Base-by-base conservation (phyloP, 1,140 invertebrate species). In the Lucilia cuprina region DNA sequence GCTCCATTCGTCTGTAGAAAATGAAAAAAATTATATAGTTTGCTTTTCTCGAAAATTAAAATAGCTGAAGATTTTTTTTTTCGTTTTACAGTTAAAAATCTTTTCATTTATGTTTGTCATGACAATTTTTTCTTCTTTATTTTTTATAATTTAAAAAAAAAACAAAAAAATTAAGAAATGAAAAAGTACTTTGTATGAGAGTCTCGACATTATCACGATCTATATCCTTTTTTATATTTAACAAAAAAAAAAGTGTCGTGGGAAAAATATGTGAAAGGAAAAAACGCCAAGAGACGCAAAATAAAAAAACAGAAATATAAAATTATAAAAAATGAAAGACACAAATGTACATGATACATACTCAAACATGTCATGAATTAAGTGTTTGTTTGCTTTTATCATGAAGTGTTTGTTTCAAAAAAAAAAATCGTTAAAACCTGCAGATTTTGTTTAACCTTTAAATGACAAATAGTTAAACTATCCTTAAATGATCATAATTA, bases 191-290 rank as follows among this genome's bases (percentile, higher is more conserved):
- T 8, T 41, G 41, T 41, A 41, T 41, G 41, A 70, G n/a, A 9
- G n/a, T 70, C 65, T 70, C 65, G 21, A 21, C 65, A 70, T 70
- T 25, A 70, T 70, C 19, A 70, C 19, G 65, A 70, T 70, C 55
- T 19, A 70, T 70, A 70, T 80, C 17, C 77, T 80, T 49, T 80
- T 19, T 12, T 50, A 41, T 78, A 17, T n/a, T 78, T 30, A 3
- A n/a, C n/a, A n/a, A 19, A n/a, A n/a, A 47, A 35, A 80, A 80
- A 80, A 80, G 77, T 80, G 77, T n/a, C 77, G 77, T 80, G 77
- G 77, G 77, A 80, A 80, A 78, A 80, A 80, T 80, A 80, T 80
- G 77, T 49, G 77, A 80, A 80, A 80, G 77, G 77, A 47, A 34
- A 49, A 49, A 80, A 47, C n/a, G 19, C 41, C 13, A 60, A 60